phyloP scores from a whole-genome alignment of 2,797 vertebrate species.

The Rhincodon typus region DNA sequence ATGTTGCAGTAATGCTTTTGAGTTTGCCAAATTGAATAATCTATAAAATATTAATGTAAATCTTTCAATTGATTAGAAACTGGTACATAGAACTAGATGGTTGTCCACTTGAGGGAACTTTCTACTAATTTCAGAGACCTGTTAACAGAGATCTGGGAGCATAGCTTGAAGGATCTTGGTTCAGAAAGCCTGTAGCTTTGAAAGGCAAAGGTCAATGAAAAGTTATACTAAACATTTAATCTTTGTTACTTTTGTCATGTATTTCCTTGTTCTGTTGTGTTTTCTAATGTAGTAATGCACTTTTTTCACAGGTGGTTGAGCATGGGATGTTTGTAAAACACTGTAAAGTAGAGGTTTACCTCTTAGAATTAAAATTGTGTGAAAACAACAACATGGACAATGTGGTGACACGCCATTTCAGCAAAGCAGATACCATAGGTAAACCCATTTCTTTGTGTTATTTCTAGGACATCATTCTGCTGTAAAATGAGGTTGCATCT shows the following conservation, averaged over 20 bases:
- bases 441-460: conserved; percentile 42
- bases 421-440: conserved; percentile 95
- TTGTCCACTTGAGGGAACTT: not conserved
- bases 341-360: conserved; percentile 96
- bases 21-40: not conserved
- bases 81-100: not conserved
- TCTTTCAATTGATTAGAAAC: not conserved
- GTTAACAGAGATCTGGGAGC: not conserved
- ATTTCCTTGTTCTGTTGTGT: not conserved
- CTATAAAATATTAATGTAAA: not conserved
- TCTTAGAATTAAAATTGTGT: conserved; percentile 88
- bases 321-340: conserved; percentile 96
- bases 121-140: not conserved
- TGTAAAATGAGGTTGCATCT: not conserved
- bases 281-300: not conserved
- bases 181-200: not conserved
- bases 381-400: conserved; percentile 82
- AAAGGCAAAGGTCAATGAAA: not conserved
- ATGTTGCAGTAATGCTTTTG: not conserved
- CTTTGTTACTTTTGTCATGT: not conserved
- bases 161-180: not conserved
- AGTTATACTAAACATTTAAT: not conserved
- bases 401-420: conserved; percentile 83
- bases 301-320: conserved; percentile 77
- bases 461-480: not conserved